These are phyloP conservation scores for Drosophila gaucha DNA, from an alignment of 2,888 invertebrate species.

Conservation along the genomic window DNA sequence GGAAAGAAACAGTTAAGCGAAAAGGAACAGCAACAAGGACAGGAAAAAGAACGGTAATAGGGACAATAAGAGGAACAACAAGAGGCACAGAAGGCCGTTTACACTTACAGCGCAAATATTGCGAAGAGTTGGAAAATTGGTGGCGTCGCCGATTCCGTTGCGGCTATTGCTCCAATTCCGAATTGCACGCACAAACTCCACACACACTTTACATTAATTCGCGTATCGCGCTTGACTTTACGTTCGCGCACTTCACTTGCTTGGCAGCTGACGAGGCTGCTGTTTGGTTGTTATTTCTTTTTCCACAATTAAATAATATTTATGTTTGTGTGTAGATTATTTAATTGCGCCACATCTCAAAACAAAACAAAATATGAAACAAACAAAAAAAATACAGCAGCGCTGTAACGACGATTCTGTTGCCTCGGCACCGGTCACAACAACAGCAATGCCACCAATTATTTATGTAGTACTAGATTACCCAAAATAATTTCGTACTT, in stretches of 20 bases:
- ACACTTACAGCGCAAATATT: constrained; percentile 28
- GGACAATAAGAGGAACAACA: constrained; percentile 1
- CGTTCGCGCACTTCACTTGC: constrained; percentile 33
- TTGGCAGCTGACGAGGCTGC: constrained; percentile 16
- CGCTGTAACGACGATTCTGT: constrained; percentile 15
- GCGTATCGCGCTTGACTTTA: constrained; percentile 58
- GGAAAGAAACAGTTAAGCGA: not conserved
- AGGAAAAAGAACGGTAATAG: not conserved
- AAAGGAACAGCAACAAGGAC: not conserved
- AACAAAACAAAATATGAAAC: constrained; percentile 16
- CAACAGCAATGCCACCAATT: constrained; percentile 30
- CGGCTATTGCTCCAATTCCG: constrained; percentile 48
- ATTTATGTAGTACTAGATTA: constrained; percentile 40
- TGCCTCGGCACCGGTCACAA: constrained; percentile 15
- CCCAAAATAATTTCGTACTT: constrained; percentile 47
- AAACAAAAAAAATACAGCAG: constrained; percentile 4
- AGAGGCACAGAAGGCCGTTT: not conserved
- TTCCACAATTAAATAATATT: constrained; percentile 55
- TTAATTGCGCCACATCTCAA: constrained; percentile 51
- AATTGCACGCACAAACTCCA: constrained; percentile 51
- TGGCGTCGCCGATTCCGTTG: constrained; percentile 14
- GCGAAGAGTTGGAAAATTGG: constrained; percentile 10
- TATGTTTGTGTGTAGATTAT: constrained; percentile 34
- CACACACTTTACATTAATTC: constrained; percentile 57
- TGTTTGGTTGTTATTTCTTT: constrained; percentile 14